Percentiles rank a stretch among this genome's conserved stretches.
phyloP scores from a whole-genome alignment of 2,888 invertebrate genomes.

The Hypomecis punctinalis region DNA sequence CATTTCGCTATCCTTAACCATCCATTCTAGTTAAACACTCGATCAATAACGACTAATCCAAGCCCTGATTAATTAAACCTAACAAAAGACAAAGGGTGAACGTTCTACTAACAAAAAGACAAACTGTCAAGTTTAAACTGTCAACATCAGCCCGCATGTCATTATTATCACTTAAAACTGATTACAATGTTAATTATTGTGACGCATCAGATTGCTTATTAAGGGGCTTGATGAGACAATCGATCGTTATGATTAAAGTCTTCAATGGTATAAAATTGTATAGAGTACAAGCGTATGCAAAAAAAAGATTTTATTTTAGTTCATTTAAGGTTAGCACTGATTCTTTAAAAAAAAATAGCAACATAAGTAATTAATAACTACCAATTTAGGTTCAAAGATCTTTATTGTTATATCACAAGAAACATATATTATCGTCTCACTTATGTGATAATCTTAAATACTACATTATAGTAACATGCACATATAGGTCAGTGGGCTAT shows the following conservation, averaged over 20 bases:
- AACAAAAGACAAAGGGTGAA: slow-evolving; percentile 68
- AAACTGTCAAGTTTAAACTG: slow-evolving; percentile 44
- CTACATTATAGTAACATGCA: too few relatives aligned
- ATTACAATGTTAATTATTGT: slow-evolving; percentile 78
- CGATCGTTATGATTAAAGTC: slow-evolving; percentile 49
- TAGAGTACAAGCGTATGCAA: too few relatives aligned
- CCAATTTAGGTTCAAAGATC: too few relatives aligned
- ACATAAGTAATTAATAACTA: too few relatives aligned
- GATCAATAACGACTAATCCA: slow-evolving; percentile 28
- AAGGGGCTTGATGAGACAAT: slow-evolving; percentile 70
- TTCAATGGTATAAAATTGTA: background rate
- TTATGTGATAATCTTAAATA: too few relatives aligned
- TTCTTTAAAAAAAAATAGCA: too few relatives aligned
- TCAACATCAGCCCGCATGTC: slow-evolving; percentile 73
- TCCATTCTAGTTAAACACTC: slow-evolving; percentile 14
- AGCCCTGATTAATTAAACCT: slow-evolving; percentile 38
- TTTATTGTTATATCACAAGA: too few relatives aligned
- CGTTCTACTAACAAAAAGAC: slow-evolving; percentile 64
- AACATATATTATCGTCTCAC: too few relatives aligned
- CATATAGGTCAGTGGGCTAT: too few relatives aligned
- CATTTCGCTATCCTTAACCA: slow-evolving; percentile 13
- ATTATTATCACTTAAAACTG: slow-evolving; percentile 80
- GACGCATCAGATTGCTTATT: slow-evolving; percentile 79
- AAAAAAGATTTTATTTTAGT: too few relatives aligned
- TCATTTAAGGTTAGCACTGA: too few relatives aligned